Conservation (phyloP, 2,888 invertebrate species). For the Sericinus montela region DNA sequence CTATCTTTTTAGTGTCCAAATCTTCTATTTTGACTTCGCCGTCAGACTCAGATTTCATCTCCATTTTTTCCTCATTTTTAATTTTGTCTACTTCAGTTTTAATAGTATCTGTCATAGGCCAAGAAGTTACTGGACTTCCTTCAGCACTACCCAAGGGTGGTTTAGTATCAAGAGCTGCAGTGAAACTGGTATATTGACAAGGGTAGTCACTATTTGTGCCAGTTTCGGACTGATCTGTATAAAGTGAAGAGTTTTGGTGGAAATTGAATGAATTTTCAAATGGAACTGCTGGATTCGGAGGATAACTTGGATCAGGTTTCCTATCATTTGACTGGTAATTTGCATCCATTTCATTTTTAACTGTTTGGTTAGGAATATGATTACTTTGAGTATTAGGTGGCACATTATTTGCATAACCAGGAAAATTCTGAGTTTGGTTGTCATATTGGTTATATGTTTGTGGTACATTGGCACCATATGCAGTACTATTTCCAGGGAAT, state of each 20-base stretch:
- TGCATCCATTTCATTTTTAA: constrained; percentile 40
- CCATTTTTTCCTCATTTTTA: constrained; percentile 65
- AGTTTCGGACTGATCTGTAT: constrained; percentile 42
- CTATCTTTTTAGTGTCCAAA: constrained; percentile 69
- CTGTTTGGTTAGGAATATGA: constrained; percentile 30
- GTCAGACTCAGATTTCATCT: constrained; percentile 73
- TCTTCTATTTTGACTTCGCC: constrained; percentile 75
- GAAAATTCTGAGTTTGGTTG: constrained; percentile 47
- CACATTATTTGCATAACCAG: constrained; percentile 48
- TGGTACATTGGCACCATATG: constrained; percentile 43
- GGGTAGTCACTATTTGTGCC: constrained; percentile 45
- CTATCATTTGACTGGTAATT: constrained; percentile 39
- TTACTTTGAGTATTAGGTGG: constrained; percentile 35
- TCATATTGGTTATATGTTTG: constrained; percentile 55
- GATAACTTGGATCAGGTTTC: constrained; percentile 42
- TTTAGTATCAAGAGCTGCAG: constrained; percentile 58
- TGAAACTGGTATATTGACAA: constrained; percentile 49
- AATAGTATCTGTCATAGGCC: constrained; percentile 57
- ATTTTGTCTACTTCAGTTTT: constrained; percentile 67
- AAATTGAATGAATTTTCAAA: constrained; percentile 47
- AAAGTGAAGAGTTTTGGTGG: constrained; percentile 42
- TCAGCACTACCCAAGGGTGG: constrained; percentile 57
- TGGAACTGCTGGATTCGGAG: constrained; percentile 36
- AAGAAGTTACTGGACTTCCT: constrained; percentile 58
- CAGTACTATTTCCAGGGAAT: constrained; percentile 37